Evolutionary conservation across 2,888 invertebrate genomes (phyloP), one percentile per base, ranked within the genome.

Genomic region (Lumbricus terrestris): DNA sequence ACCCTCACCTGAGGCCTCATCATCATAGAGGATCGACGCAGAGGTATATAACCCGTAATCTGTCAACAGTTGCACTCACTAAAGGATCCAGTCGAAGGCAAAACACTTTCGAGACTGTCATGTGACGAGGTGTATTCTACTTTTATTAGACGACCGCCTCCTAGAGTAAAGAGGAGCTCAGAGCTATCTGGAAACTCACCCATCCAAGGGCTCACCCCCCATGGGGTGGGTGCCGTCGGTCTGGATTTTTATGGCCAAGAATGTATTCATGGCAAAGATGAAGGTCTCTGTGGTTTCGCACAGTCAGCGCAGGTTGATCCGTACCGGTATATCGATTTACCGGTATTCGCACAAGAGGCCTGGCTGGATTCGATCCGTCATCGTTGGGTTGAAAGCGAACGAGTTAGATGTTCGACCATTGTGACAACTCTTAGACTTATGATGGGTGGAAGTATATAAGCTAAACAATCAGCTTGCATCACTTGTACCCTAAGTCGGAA

Each of bases 1-100:
- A 29, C 85, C 15, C n/a, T n/a, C n/a, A n/a, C n/a, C n/a, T n/a
- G n/a, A n/a, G n/a, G n/a, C n/a, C n/a, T n/a, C n/a, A n/a, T n/a
- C n/a, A n/a, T n/a, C n/a, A n/a, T n/a, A n/a, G n/a, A n/a, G n/a
- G n/a, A n/a, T n/a, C n/a, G n/a, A n/a, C n/a, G n/a, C n/a, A n/a
- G n/a, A 35, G 85, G 16, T 33, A 37, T 34, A 33, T 85, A 0
- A 8, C 85, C 35, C 34, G 85, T 34, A 85, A 85, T 37, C 85
- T 37, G 20, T 85, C 85, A 6, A 85, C 85, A 8, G 85, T 85
- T 5, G 85, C 85, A 23, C 23, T 85, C 15, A 85, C 85, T 35
- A 85, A 85, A 85, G 85, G 85, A 16, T 85, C 85, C 4, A 37
- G 35, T 37, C 85, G 85, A 85, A 85, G 85, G 85, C 85, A 85